Base-by-base conservation (phyloP, 2,888 invertebrate species). In the Microctonus aethiopoides region DNA sequence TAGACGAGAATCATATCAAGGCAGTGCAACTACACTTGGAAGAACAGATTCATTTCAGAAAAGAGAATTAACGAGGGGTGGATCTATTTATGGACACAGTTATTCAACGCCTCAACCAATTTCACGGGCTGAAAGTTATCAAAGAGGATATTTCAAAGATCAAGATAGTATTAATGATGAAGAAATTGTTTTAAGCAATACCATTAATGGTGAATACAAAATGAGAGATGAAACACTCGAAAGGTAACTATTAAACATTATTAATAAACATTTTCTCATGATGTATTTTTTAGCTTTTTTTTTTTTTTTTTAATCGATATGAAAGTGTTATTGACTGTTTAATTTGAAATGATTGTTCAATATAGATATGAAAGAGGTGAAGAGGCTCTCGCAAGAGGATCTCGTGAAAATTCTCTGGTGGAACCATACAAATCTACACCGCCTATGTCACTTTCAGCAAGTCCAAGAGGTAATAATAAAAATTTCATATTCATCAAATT, bases 391-490 rank as follows among this genome's bases (percentile, higher is more conserved):
- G 78, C 80, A 75, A 82, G 82, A 77, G 80, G 79, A 70, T 82
- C 84, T 74, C 80, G 84, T 68, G 87, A 87, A 75, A 88, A 89
- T 73, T 89, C 89, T 54, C 86, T 90, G 63, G 88, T 89, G 51
- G 90, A 90, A 79, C 89, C 90, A 2, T 90, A 89, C 78, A 84
- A 84, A 70, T 77, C 74, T 32, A 77, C 83, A 22, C 79, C 82
- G 46, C 81, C 84, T 9, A 77, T 81, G 75, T 84, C 84, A 7
- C 77, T 78, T 52, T 80, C 80, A 2, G 82, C 81, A 22, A 85
- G 85, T 75, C 84, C 85, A 32, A 80, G 81, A 74, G 85, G 86
- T 86, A 79, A 71, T 16, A 22, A 41, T 51, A 41, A 39, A 41
- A 5, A 67, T 29, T 32, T 66, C 39, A 51, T 64, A 61, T 62